These are phyloP conservation scores for Myodes glareolus DNA, from an alignment of 2,113 vertebrate genomes.

Conservation along the genomic window DNA sequence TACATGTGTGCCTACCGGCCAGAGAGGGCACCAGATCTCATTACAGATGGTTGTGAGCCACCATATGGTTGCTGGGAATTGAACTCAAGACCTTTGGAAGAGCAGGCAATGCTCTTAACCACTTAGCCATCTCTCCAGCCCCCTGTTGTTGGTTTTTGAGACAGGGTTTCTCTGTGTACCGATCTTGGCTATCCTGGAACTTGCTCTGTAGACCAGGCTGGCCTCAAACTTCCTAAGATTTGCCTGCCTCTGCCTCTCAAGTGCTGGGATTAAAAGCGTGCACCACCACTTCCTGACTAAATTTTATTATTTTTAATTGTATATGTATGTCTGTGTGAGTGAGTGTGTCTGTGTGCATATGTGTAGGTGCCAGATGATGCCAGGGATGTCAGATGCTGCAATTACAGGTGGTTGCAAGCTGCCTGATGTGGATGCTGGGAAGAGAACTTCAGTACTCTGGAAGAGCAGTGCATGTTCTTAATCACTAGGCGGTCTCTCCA, in stretches of 20 bases:
- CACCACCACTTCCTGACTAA: not conserved
- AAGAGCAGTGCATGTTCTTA: not conserved
- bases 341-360: not conserved
- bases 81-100: no score
- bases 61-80: no score
- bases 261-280: not conserved
- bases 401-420: not conserved
- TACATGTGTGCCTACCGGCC: no score
- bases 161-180: not conserved
- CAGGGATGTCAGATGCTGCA: not conserved
- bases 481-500: not conserved
- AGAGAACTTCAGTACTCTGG: not conserved
- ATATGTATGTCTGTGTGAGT: not conserved
- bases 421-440: not conserved
- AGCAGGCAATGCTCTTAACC: no score
- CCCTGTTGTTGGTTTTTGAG: not conserved
- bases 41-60: no score
- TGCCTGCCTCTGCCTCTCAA: not conserved
- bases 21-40: no score
- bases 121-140: no score
- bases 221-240: not conserved
- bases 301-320: not conserved
- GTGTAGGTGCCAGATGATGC: not conserved
- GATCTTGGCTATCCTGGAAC: not conserved
- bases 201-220: not conserved